These are phyloP conservation scores for Botia almorhae DNA, from an alignment of 2,797 vertebrate genomes.

Conservation along the genomic window DNA sequence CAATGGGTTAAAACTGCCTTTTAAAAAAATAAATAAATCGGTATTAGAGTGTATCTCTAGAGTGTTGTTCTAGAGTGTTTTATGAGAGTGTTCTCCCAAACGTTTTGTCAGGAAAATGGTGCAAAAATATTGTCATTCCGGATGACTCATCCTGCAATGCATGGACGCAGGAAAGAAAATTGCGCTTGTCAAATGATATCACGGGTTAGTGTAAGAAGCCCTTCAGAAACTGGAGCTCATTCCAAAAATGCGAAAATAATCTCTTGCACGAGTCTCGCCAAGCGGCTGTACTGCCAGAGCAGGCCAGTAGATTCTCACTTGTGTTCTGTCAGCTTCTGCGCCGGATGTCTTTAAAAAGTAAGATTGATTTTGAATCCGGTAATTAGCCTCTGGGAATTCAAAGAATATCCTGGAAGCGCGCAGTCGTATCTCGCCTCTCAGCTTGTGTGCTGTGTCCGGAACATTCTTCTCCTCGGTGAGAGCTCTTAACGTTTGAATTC, in stretches of 20 bases:
- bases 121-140: not conserved
- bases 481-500: conserved; percentile 27
- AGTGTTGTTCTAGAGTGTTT: too few species aligned
- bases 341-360: conserved; percentile 14
- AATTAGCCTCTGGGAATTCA: conserved; percentile 25
- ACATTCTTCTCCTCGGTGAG: conserved; percentile 18
- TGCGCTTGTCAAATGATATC: not conserved
- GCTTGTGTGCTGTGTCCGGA: conserved; percentile 22
- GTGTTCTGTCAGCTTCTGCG: conserved; percentile 4
- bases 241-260: conserved; percentile 13
- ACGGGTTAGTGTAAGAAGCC: not conserved
- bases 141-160: not conserved
- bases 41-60: not conserved
- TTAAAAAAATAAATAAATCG: not conserved
- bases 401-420: not conserved
- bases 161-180: not conserved
- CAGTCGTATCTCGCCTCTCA: conserved; percentile 14
- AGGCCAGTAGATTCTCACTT: conserved; percentile 13
- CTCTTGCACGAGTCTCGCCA: conserved; percentile 20
- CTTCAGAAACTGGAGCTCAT: not conserved
- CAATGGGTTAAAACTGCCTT: not conserved
- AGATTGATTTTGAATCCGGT: conserved; percentile 37
- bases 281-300: not conserved
- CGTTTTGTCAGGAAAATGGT: not conserved
- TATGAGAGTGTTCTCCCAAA: not conserved